Base-by-base conservation (phyloP, 2,888 invertebrate species). In the Eurois occulta region DNA sequence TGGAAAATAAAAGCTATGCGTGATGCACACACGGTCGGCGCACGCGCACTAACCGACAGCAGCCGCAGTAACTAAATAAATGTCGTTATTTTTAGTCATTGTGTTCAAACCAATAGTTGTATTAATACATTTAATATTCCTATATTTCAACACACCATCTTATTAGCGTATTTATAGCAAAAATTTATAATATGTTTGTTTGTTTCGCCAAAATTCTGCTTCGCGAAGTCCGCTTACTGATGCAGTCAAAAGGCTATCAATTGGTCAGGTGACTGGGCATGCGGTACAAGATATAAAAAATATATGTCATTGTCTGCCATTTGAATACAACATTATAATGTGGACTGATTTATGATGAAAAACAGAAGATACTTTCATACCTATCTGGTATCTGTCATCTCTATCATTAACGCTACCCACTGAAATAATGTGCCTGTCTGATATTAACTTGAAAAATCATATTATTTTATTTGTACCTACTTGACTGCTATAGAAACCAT, bases 1-100 rank as follows among this genome's bases (percentile, higher is more conserved):
- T 92, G 92, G 93, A 94, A 93, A 94, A 95, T 94, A 95, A 95
- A 94, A 95, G 94, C 91, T 93, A 91, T 92, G 94, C 94, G 93
- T 93, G 94, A 94, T 93, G 93, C 94, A 93, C 93, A 93, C 92
- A 91, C 91, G 92, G 91, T 91, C 89, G 91, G 90, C 86, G 94
- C 91, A 87, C 88, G 92, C 93, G 94, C 92, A 83, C 46, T 94
- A 94, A 95, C 83, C 90, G 94, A 88, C 82, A 85, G 93, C 94
- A 94, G 75, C 83, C 75, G 46, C 86, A 84, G 77, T 38, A 68
- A 32, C 43, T 2, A 16, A 52, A 38, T 78, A 77, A 74, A 77
- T 7, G 11, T 48, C 10, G n/a, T 28, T n/a, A 11, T 48, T 16
- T 67, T 18, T n/a, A 21, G 32, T 68, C 0, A 21, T 48, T 69